phyloP scores from a whole-genome alignment of 2,888 invertebrate species.

The Athetis lepigone region DNA sequence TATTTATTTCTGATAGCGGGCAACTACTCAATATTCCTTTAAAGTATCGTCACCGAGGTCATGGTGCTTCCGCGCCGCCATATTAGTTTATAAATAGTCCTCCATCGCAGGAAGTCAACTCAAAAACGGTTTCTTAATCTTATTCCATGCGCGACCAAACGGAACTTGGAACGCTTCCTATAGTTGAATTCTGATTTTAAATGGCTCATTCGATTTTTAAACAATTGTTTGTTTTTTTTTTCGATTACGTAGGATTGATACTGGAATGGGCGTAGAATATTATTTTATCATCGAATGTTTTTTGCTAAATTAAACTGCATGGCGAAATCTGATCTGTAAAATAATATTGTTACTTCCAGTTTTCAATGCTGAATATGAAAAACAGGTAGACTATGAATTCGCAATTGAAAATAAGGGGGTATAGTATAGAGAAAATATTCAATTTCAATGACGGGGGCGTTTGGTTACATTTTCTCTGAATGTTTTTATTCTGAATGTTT shows the following conservation, averaged over 20 bases:
- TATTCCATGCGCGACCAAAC: slow-evolving; percentile 79
- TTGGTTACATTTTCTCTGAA: slow-evolving; percentile 18
- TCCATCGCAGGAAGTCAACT: slow-evolving; percentile 79
- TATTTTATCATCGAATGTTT: slow-evolving; percentile 16
- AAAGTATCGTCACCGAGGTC: slow-evolving; percentile 75
- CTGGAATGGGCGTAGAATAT: slow-evolving; percentile 27
- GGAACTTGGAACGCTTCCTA: slow-evolving; percentile 80
- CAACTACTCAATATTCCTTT: slow-evolving; percentile 63
- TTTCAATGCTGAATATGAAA: slow-evolving; percentile 7
- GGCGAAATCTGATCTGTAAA: slow-evolving; percentile 3
- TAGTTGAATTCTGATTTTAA: slow-evolving; percentile 67
- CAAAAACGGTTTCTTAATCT: slow-evolving; percentile 81
- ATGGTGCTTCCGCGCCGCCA: slow-evolving; percentile 77
- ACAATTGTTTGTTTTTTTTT: slow-evolving; percentile 43
- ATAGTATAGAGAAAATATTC: slow-evolving; percentile 46
- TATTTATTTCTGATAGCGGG: slow-evolving; percentile 49
- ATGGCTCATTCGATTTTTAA: slow-evolving; percentile 57
- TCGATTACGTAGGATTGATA: slow-evolving; percentile 13
- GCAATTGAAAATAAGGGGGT: slow-evolving; percentile 28
- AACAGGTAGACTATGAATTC: background rate
- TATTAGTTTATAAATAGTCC: slow-evolving; percentile 82
- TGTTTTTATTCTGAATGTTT: slow-evolving; percentile 42
- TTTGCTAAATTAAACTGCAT: background rate
- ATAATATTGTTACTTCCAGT: background rate
- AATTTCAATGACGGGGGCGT: slow-evolving; percentile 26